A percentile compares a stretch with the other conserved stretches of the same genome.
Evolutionary conservation across 1,140 invertebrate genomes (phyloP).

Genomic region (Portunus trituberculatus): DNA sequence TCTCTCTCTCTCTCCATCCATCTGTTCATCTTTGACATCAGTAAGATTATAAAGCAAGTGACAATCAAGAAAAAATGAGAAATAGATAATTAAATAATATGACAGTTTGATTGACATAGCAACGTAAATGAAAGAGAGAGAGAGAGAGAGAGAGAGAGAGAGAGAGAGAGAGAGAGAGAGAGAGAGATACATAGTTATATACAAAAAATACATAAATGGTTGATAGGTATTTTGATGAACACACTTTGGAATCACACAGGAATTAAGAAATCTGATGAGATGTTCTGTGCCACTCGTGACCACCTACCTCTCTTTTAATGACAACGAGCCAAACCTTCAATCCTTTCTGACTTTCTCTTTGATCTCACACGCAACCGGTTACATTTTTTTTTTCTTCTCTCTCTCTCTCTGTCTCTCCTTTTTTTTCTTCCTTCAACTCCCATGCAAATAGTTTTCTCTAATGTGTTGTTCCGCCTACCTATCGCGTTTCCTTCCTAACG

Average conservation of each 20-base stretch:
- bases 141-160: slow-evolving; percentile 23
- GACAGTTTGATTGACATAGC: not conserved
- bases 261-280: not conserved
- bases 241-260: not conserved
- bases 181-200: not conserved
- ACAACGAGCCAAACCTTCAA: too few species aligned
- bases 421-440: too few species aligned
- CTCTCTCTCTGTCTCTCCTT: too few species aligned
- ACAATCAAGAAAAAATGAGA: not conserved
- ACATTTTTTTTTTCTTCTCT: too few species aligned
- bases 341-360: too few species aligned
- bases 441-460: too few species aligned
- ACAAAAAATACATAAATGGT: not conserved
- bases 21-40: not conserved
- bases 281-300: too few species aligned
- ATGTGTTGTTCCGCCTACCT: too few species aligned
- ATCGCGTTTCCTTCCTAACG: too few species aligned
- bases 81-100: not conserved
- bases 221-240: not conserved
- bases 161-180: not conserved
- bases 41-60: too few species aligned
- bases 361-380: too few species aligned
- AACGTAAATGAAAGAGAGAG: slow-evolving; percentile 36
- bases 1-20: not conserved
- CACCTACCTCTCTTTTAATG: too few species aligned